phyloP scores from a whole-genome alignment of 2,797 vertebrate species.

The Furcifer pardalis region DNA sequence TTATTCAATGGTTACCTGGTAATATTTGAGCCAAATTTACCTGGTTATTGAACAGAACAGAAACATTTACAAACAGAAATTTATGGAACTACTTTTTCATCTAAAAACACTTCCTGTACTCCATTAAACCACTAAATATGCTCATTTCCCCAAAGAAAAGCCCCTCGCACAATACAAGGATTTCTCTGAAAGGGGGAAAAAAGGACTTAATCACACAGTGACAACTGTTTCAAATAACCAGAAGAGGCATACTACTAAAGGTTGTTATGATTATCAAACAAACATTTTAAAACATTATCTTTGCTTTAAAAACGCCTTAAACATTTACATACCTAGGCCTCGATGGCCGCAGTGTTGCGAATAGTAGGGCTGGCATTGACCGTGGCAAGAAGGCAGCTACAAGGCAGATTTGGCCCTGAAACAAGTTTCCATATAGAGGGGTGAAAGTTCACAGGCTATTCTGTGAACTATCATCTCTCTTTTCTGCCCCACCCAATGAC shows the following conservation, averaged over 20 bases:
- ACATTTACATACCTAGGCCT: slow-evolving; percentile 93
- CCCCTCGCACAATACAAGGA: slow-evolving; percentile 65
- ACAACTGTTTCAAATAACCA: slow-evolving; percentile 67
- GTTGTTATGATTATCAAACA: slow-evolving; percentile 69
- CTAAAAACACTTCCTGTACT: slow-evolving; percentile 65
- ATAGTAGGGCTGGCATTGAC: slow-evolving; percentile 91
- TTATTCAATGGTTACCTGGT: slow-evolving; percentile 75
- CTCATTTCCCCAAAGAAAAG: slow-evolving; percentile 70
- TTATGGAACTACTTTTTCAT: slow-evolving; percentile 67
- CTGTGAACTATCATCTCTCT: slow-evolving; percentile 93
- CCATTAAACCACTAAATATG: slow-evolving; percentile 65
- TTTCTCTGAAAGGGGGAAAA: slow-evolving; percentile 42
- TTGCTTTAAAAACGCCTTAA: slow-evolving; percentile 84
- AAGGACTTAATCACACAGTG: slow-evolving; percentile 63
- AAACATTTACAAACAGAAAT: slow-evolving; percentile 75
- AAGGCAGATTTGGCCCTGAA: slow-evolving; percentile 92
- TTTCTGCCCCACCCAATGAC: slow-evolving; percentile 80
- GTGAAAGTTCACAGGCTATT: slow-evolving; percentile 94
- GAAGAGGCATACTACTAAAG: slow-evolving; percentile 66
- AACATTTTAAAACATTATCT: slow-evolving; percentile 74
- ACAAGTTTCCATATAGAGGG: slow-evolving; percentile 95
- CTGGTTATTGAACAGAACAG: slow-evolving; percentile 78
- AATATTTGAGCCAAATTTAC: slow-evolving; percentile 74
- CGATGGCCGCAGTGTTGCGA: slow-evolving; percentile 89
- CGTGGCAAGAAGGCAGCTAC: slow-evolving; percentile 93